These are phyloP conservation scores for Porites cylindrica DNA, from an alignment of 92 coral and sea anemone genomes.

Conservation along the genomic window DNA sequence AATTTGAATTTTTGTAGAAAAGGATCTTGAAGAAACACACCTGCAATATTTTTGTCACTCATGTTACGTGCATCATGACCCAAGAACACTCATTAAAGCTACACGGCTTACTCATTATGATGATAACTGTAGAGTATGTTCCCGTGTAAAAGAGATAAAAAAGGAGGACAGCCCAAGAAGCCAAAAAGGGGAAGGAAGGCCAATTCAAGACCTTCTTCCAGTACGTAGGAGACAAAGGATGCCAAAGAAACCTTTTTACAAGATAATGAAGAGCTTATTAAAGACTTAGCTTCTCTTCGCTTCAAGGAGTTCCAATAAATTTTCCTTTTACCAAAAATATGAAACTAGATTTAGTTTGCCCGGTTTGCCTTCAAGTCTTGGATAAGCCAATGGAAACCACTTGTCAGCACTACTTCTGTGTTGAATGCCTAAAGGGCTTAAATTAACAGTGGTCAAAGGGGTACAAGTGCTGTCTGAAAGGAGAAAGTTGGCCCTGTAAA, in stretches of 20 bases:
- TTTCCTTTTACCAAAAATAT: neutral
- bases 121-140: neutral
- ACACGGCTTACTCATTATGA: conserved; percentile 3
- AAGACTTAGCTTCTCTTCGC: neutral
- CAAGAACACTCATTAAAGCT: neutral
- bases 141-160: neutral
- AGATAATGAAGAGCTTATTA: neutral
- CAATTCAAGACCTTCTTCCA: neutral
- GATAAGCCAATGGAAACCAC: conserved; percentile 7
- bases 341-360: neutral
- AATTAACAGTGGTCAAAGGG: neutral
- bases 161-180: conserved; percentile 17
- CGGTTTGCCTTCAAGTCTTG: conserved; percentile 2
- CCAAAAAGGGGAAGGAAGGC: conserved; percentile 6
- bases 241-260: neutral
- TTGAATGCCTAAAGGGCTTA: neutral
- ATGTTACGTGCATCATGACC: conserved; percentile 16
- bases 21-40: conserved; percentile 7
- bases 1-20: neutral
- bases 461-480: neutral
- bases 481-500: neutral
- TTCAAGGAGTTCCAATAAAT: neutral
- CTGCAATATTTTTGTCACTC: conserved; percentile 9
- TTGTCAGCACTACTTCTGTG: conserved; percentile 18
- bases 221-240: neutral